Evolutionary conservation across 2,888 invertebrate genomes (phyloP), one percentile per base, ranked within the genome.

Genomic region (Prenolepis imparis): DNA sequence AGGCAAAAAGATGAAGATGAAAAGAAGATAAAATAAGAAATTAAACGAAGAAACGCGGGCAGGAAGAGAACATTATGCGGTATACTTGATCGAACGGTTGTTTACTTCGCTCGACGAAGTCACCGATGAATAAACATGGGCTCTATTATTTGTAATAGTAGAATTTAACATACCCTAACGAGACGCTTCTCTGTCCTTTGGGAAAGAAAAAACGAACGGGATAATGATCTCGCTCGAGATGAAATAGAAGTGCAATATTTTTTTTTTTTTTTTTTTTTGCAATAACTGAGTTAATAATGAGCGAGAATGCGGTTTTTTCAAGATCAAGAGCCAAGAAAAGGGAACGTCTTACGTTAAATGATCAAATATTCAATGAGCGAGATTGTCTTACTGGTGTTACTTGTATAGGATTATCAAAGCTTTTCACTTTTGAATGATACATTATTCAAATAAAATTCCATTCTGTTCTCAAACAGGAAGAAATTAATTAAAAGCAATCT

Each of bases 71-170:
- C 52, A 52, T 72, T 44, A 48, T 32, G 41, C 72, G 41, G 44
- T 55, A 72, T 44, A 59, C 24, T 72, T 28, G 72, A 28, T 80
- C 18, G 70, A 70, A 52, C 21, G n/a, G 36, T 72, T 57, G 72
- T 59, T 72, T 80, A 72, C 21, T 44, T 44, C 12, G 57, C 32
- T 59, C 24, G n/a, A 59, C 9, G 36, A 72, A 59, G 21, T 44
- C 59, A 36, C 59, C 59, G 18, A 80, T 80, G 59, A 80, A 80
- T 80, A 80, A 80, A 72, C 59, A 80, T 80, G 73, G 32, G 24
- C 41, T 41, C 59, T 59, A 44, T 72, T 61, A 80, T 72, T 72
- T 72, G 44, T 36, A 32, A 57, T 36, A 36, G 32, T 44, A 36
- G 44, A 44, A 18, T 72, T 80, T 80, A 80, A 80, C 59, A 72